These are phyloP conservation scores for Catocala nupta DNA, from an alignment of 2,888 invertebrate species.

Conservation along the genomic window DNA sequence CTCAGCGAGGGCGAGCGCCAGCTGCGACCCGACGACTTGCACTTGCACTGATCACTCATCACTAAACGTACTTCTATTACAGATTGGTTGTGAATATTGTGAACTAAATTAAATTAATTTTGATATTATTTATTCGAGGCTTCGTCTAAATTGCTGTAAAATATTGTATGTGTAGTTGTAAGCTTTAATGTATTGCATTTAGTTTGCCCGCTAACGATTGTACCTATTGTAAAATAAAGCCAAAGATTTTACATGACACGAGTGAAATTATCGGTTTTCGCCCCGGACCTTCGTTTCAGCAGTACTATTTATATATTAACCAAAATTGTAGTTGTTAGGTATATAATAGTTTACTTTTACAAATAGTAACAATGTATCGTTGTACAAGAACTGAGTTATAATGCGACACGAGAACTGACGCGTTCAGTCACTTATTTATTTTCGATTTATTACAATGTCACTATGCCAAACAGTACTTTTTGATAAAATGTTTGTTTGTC, in stretches of 20 bases:
- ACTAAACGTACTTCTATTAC: conserved; percentile 7
- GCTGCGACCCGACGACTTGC: conserved; percentile 85
- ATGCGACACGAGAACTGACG: too few relatives aligned
- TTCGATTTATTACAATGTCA: too few relatives aligned
- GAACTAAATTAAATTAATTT: conserved; percentile 46
- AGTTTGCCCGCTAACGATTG: conserved; percentile 36
- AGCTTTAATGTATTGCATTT: conserved; percentile 53
- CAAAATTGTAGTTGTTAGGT: neutral
- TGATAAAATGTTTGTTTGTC: too few relatives aligned
- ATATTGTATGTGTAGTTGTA: conserved; percentile 36
- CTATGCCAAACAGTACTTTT: too few relatives aligned
- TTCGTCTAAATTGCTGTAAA: conserved; percentile 37
- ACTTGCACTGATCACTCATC: conserved; percentile 54
- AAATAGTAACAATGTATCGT: neutral
- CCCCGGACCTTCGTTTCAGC: neutral
- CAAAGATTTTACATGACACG: conserved; percentile 47
- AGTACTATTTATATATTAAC: neutral
- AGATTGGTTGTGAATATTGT: conserved; percentile 55
- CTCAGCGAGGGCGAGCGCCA: too few relatives aligned
- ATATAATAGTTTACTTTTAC: neutral
- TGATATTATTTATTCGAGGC: conserved; percentile 35
- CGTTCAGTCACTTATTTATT: too few relatives aligned
- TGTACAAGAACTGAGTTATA: too few relatives aligned
- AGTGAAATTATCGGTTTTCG: conserved; percentile 24
- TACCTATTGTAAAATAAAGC: conserved; percentile 43